Base-by-base conservation (phyloP, 2,888 invertebrate species). In the Merodon equestris region DNA sequence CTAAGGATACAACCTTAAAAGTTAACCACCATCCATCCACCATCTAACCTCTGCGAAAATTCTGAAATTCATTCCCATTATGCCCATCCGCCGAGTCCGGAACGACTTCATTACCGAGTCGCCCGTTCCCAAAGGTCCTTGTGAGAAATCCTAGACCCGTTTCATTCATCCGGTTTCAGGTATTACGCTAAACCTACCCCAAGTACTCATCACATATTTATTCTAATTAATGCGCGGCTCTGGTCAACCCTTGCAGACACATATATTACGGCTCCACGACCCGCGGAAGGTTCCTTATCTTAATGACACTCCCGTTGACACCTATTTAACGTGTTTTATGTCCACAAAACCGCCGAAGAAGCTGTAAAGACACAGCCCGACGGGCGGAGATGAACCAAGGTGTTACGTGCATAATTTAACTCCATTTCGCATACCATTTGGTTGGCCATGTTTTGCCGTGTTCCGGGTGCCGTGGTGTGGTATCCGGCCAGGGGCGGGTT, bases 151-250 rank as follows among this genome's bases (percentile, higher is more conserved):
- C 42, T 7, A 15, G 64, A 79, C 68, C 64, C 57, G 74, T 74
- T 74, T 74, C 51, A 64, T 61, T 64, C 66, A 57, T 50, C 45
- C 36, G 45, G 15, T 7, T 27, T 27, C 27, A n/a, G 27, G 27
- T 7, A 27, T 7, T 27, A n/a, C 54, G 14, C 5, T 68, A 79
- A 77, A 58, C 50, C 66, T 58, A 58, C 67, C 72, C 77, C 57
- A 74, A 74, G 44, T 64, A 60, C 79, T 74, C 79, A 74, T 79
- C 74, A 74, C 64, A 64, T 74, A 79, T 79, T 74, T 64, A 79
- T 74, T 74, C 57, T 79, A 79, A 79, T 79, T 79, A 79, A 79
- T 79, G 79, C 27, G 12, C 58, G 64, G 74, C 58, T 60, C 63
- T 70, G 79, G 79, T 70, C 79, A 74, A 74, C 79, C 79, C 74